Conservation (phyloP, 2,888 invertebrate genomes). For the Prenolepis imparis region DNA sequence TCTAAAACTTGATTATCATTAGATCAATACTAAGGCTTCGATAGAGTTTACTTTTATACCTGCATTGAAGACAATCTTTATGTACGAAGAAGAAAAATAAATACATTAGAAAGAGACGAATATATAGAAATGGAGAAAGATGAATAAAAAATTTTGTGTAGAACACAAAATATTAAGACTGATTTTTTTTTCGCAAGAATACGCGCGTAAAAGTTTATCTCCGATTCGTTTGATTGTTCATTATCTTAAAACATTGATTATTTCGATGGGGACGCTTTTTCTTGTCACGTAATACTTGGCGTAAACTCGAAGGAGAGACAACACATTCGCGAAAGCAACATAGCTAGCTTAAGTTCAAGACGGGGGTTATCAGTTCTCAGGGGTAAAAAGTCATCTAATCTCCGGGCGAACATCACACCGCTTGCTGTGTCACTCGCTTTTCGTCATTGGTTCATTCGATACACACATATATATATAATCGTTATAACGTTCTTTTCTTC, state of each 20-base stretch:
- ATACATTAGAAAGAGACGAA: neutral
- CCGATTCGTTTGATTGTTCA: neutral
- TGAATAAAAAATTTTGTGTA: neutral
- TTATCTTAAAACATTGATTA: neutral
- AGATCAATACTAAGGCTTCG: neutral
- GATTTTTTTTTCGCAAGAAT: neutral
- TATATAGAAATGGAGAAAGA: neutral
- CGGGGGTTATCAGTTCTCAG: constrained; percentile 80
- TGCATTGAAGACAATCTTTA: neutral
- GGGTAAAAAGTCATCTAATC: constrained; percentile 82
- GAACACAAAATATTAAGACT: neutral
- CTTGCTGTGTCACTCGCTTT: constrained; percentile 66
- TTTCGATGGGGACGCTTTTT: neutral
- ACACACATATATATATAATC: constrained; percentile 22
- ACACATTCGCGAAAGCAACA: constrained; percentile 61
- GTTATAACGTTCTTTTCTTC: constrained; percentile 59
- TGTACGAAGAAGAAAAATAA: neutral
- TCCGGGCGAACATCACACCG: constrained; percentile 55
- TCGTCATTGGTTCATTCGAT: constrained; percentile 75
- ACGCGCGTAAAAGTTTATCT: neutral
- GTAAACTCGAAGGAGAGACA: constrained; percentile 15
- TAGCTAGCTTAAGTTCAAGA: constrained; percentile 70
- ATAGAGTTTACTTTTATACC: neutral
- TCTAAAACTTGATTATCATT: neutral
- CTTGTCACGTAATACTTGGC: neutral